phyloP scores from a whole-genome alignment of 1,140 invertebrate species.

The Sitobion miscanthi region DNA sequence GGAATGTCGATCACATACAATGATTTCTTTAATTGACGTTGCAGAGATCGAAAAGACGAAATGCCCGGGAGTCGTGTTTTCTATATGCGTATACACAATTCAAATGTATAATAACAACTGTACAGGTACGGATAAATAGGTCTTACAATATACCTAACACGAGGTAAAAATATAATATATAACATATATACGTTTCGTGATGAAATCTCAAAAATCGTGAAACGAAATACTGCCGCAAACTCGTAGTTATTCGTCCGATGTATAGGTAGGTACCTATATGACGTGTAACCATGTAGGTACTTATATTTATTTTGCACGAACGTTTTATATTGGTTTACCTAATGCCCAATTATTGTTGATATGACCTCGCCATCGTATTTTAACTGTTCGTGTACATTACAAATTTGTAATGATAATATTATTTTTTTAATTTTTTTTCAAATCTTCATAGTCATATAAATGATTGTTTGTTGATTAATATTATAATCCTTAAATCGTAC shows the following conservation, averaged over 20 bases:
- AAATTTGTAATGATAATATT: background rate
- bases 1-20: background rate
- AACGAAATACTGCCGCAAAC: conserved; percentile 7
- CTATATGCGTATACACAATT: background rate
- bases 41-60: background rate
- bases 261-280: background rate
- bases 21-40: background rate
- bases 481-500: background rate
- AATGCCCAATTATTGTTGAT: background rate
- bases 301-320: background rate
- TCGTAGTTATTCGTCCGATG: background rate
- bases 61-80: background rate
- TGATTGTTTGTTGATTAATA: too few relatives aligned
- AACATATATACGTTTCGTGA: background rate
- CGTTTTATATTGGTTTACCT: conserved; percentile 1
- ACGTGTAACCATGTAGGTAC: background rate
- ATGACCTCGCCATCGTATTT: background rate
- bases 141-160: background rate
- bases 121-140: background rate
- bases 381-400: background rate
- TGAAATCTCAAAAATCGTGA: conserved; percentile 1
- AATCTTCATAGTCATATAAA: too few relatives aligned
- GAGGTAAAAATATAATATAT: background rate
- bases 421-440: background rate
- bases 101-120: background rate